phyloP scores from a whole-genome alignment of 2,113 vertebrate genomes.

The Nycticorax nycticorax region DNA sequence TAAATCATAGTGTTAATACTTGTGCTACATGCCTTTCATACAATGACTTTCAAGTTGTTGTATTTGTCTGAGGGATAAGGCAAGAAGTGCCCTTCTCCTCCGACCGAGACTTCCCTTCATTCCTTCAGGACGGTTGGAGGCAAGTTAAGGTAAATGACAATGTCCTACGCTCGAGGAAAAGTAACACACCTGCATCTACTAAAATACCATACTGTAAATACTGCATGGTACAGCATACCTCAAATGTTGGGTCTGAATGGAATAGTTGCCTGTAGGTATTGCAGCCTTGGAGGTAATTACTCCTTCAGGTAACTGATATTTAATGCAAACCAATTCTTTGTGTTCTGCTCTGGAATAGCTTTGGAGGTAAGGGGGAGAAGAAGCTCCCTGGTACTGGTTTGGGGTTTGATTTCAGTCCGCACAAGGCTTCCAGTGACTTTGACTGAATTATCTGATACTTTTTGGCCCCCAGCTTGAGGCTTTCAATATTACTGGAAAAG shows the following conservation, averaged over 20 bases:
- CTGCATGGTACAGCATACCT: background rate
- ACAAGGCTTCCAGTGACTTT: background rate
- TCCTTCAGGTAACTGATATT: background rate
- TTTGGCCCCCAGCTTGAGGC: background rate
- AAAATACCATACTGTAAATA: background rate
- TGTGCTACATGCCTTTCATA: background rate
- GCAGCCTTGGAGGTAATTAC: background rate
- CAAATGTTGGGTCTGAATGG: background rate
- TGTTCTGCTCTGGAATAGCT: background rate
- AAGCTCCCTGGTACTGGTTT: background rate
- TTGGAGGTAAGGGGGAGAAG: background rate
- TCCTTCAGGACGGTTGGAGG: background rate
- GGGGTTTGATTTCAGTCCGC: background rate
- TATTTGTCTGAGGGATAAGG: background rate
- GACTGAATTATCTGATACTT: background rate
- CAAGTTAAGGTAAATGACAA: background rate
- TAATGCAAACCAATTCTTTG: background rate
- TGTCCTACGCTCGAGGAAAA: background rate
- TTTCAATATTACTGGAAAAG: background rate
- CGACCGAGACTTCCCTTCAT: background rate
- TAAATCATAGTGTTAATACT: conserved; percentile 17
- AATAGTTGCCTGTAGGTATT: background rate
- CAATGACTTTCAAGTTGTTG: background rate
- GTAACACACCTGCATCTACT: background rate
- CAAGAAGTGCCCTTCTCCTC: background rate